Conservation (phyloP, 2,113 vertebrate genomes). For the Megaptera novaeangliae region DNA sequence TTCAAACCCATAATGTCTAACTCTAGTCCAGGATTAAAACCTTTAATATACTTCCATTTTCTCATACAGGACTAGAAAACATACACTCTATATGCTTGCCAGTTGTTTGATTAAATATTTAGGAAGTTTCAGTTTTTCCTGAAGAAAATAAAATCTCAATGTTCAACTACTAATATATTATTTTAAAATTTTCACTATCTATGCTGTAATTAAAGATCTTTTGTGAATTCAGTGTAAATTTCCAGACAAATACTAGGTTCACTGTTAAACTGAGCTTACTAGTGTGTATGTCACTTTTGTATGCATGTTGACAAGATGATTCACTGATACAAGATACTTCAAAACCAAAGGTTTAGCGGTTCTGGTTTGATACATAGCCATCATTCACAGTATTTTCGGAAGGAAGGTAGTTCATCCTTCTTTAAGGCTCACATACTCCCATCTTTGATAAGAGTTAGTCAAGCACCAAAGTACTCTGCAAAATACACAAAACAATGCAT, state of each 20-base stretch:
- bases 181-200: slow-evolving; percentile 70
- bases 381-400: slow-evolving; percentile 52
- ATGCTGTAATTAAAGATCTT: slow-evolving; percentile 75
- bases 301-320: slow-evolving; percentile 42
- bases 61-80: neutral
- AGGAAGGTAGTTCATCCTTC: neutral
- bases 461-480: neutral
- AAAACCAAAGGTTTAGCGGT: slow-evolving; percentile 66
- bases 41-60: neutral
- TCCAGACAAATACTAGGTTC: slow-evolving; percentile 76
- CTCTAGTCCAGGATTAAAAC: neutral
- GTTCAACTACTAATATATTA: slow-evolving; percentile 72
- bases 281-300: slow-evolving; percentile 61
- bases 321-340: slow-evolving; percentile 66
- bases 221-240: slow-evolving; percentile 79
- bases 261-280: slow-evolving; percentile 77
- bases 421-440: neutral
- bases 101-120: neutral
- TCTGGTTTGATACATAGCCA: slow-evolving; percentile 44
- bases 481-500: neutral
- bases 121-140: slow-evolving; percentile 59
- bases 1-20: neutral
- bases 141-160: slow-evolving; percentile 72
- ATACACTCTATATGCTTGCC: neutral
- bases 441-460: neutral